Evolutionary conservation across 2,113 vertebrate species (phyloP).

Genomic region (Ictalurus furcatus): DNA sequence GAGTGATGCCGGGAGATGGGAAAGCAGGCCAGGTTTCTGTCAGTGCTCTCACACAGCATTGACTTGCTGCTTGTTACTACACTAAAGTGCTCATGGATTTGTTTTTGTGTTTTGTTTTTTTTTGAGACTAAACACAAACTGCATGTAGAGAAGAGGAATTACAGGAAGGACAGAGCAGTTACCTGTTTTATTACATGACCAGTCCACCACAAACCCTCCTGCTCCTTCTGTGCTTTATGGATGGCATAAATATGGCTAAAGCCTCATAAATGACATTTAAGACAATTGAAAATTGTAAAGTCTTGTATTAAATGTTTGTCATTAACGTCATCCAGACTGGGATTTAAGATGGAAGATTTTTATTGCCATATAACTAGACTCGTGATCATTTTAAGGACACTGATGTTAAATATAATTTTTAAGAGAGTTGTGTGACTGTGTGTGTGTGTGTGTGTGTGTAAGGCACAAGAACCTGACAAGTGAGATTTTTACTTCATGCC

Average conservation of each 20-base stretch:
- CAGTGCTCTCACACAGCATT: conserved; percentile 17
- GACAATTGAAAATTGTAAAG: neutral
- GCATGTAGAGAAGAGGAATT: neutral
- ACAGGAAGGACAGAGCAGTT: neutral
- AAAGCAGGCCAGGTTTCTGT: conserved; percentile 3
- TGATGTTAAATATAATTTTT: neutral
- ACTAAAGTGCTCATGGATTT: neutral
- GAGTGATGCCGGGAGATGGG: conserved; percentile 1
- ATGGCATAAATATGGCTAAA: neutral
- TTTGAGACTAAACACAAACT: neutral
- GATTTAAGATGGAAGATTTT: neutral
- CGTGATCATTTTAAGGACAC: neutral
- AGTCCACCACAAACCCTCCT: neutral
- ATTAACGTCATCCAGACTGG: neutral
- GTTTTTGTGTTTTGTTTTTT: neutral
- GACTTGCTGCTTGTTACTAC: conserved; percentile 17
- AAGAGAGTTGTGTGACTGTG: neutral
- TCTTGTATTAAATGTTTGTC: neutral
- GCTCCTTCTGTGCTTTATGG: neutral
- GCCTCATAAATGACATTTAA: neutral
- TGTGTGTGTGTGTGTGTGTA: neutral
- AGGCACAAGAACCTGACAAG: neutral
- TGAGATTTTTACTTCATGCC: neutral
- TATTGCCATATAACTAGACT: neutral
- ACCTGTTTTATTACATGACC: neutral